A percentile compares a stretch with the other conserved stretches of the same genome.
phyloP scores from a whole-genome alignment of 1,140 invertebrate genomes.

The Polyergus mexicanus region DNA sequence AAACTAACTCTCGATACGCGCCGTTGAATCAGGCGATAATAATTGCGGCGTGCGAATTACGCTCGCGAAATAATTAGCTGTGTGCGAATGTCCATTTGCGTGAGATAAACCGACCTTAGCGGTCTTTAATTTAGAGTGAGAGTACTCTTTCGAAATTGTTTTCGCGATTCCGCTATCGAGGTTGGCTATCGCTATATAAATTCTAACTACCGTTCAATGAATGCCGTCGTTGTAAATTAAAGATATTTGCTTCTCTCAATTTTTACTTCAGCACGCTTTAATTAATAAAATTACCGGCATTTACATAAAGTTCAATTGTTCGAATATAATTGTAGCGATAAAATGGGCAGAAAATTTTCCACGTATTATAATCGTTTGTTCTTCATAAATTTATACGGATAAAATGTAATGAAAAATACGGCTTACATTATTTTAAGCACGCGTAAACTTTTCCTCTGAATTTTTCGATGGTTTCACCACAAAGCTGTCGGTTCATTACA shows the following conservation, averaged over 20 bases:
- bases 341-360: background rate
- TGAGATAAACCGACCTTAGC: slow-evolving; percentile 62
- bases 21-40: slow-evolving; percentile 51
- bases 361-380: slow-evolving; percentile 17
- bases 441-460: slow-evolving; percentile 23
- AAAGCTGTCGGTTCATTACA: slow-evolving; percentile 32
- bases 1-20: slow-evolving; percentile 49
- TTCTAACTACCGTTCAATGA: background rate
- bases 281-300: background rate
- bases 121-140: slow-evolving; percentile 53
- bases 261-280: background rate
- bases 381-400: background rate
- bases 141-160: slow-evolving; percentile 59
- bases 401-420: slow-evolving; percentile 10
- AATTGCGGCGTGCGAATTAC: slow-evolving; percentile 28
- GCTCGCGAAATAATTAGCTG: slow-evolving; percentile 44
- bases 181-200: background rate
- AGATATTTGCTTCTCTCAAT: slow-evolving; percentile 4
- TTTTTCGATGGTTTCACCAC: slow-evolving; percentile 26
- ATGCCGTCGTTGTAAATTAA: background rate
- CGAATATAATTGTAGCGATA: background rate
- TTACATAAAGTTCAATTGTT: background rate
- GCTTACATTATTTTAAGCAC: slow-evolving; percentile 9
- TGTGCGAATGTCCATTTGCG: slow-evolving; percentile 52
- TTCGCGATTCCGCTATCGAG: background rate